Evolutionary conservation across 2,888 invertebrate genomes (phyloP).

Genomic region (Plusia festucae): DNA sequence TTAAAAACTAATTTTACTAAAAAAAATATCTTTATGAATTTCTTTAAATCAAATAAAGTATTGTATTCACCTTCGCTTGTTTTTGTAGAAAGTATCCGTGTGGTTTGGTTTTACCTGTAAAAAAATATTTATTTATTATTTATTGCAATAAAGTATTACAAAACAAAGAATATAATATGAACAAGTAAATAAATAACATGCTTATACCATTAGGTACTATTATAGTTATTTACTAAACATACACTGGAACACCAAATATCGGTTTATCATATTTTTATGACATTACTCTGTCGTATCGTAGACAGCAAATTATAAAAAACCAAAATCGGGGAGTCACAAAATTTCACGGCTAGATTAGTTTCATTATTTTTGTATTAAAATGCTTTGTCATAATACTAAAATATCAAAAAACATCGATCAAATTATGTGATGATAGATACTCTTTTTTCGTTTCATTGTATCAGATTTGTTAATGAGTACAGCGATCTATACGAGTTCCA

Average conservation of each 20-base stretch:
- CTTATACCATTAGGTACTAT: no score
- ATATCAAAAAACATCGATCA: slow-evolving; percentile 1
- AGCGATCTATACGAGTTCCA: no score
- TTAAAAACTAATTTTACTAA: no score
- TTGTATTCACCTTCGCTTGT: slow-evolving; percentile 31
- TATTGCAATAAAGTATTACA: no score
- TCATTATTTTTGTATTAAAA: slow-evolving; percentile 11
- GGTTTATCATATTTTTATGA: slow-evolving; percentile 37
- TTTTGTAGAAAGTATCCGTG: not conserved
- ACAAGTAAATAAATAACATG: not conserved
- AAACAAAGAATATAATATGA: no score
- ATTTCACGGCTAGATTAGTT: slow-evolving; percentile 3
- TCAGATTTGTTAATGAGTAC: not conserved
- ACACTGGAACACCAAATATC: slow-evolving; percentile 14
- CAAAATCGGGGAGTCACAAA: slow-evolving; percentile 14
- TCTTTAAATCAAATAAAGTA: no score
- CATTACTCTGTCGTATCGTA: slow-evolving; percentile 21
- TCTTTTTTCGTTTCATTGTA: not conserved
- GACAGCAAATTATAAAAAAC: slow-evolving; percentile 21
- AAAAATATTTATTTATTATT: no score
- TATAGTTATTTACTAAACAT: not conserved
- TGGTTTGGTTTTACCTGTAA: slow-evolving; percentile 25
- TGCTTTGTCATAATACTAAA: slow-evolving; percentile 16
- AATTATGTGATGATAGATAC: slow-evolving; percentile 7
- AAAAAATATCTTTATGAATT: no score